Evolutionary conservation across 2,797 vertebrate species (phyloP).

Genomic region (Cirrhinus molitorella): DNA sequence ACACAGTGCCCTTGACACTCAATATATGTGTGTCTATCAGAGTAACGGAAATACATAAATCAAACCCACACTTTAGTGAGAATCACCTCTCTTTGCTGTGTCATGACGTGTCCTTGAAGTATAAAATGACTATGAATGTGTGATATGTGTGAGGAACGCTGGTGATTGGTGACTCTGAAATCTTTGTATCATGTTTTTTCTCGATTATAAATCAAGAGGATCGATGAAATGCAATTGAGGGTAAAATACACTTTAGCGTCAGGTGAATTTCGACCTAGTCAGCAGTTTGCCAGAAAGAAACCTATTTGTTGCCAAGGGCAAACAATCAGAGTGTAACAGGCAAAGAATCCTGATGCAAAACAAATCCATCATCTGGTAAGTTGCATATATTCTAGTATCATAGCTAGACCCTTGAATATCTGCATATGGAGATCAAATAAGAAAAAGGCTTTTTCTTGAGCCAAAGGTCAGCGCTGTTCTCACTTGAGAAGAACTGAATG

Average conservation of each 20-base stretch:
- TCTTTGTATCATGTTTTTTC: not conserved
- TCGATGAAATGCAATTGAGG: not conserved
- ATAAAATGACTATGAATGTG: not conserved
- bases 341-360: not conserved
- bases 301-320: slow-evolving; percentile 3
- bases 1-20: slow-evolving; percentile 24
- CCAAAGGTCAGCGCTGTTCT: slow-evolving; percentile 25
- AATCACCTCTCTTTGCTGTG: not conserved
- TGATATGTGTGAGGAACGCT: not conserved
- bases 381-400: not conserved
- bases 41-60: slow-evolving; percentile 3
- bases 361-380: too few relatives aligned
- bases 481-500: slow-evolving; percentile 9
- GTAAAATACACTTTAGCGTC: slow-evolving; percentile 11
- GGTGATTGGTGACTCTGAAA: slow-evolving; percentile 21
- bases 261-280: slow-evolving; percentile 5
- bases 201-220: slow-evolving; percentile 21
- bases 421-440: not conserved
- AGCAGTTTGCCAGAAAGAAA: slow-evolving; percentile 20
- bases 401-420: not conserved
- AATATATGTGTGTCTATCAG: slow-evolving; percentile 41
- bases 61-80: slow-evolving; percentile 5
- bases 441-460: not conserved
- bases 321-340: not conserved
- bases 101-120: slow-evolving; percentile 26